Evolutionary conservation across 2,113 vertebrate genomes (phyloP), one percentile per base, ranked within the genome.

Genomic region (Engystomops pustulosus): DNA sequence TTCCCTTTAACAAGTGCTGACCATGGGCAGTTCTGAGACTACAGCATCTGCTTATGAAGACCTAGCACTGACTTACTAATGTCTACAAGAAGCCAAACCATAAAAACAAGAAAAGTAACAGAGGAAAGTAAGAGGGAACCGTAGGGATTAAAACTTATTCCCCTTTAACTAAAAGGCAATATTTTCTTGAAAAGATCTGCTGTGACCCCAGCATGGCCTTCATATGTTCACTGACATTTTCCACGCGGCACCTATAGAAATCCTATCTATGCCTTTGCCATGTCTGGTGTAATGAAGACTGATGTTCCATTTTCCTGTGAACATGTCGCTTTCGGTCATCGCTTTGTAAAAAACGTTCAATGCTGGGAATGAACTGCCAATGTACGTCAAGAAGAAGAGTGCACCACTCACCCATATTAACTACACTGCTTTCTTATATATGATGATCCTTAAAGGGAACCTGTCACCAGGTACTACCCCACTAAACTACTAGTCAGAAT

Each of bases 221-320:
- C 15, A 10, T n/a, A 25, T 25, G 8, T 58, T 60, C 27, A 17
- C 27, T 34, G 60, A 65, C 20, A 38, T 41, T 23, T n/a, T 45
- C 67, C 34, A 15, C 25, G 25, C 20, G 6, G 25, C 69, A 44
- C 38, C n/a, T 25, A 71, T 25, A 23, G 38, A 41, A n/a, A 15
- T 38, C 17, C 65, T 32, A 30, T 32, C 32, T 9, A 38, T 69
- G 14, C 30, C 47, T 4, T 18, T 15, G 12, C 17, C 27, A 30
- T 17, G 71, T 30, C 30, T 32, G 1, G 7, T 32, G 23, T 51
- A 49, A 76, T 51, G 27, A 78, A 58, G 51, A 58, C 47, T 58
- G 49, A 58, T 34, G 51, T 36, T 36, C 75, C 75, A 78, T 23
- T 78, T 38, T 60, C 34, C 15, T n/a, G 51, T 23, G 20, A 23